Conservation (phyloP, 2,113 vertebrate genomes). For the Chlorodrepanis virens region DNA sequence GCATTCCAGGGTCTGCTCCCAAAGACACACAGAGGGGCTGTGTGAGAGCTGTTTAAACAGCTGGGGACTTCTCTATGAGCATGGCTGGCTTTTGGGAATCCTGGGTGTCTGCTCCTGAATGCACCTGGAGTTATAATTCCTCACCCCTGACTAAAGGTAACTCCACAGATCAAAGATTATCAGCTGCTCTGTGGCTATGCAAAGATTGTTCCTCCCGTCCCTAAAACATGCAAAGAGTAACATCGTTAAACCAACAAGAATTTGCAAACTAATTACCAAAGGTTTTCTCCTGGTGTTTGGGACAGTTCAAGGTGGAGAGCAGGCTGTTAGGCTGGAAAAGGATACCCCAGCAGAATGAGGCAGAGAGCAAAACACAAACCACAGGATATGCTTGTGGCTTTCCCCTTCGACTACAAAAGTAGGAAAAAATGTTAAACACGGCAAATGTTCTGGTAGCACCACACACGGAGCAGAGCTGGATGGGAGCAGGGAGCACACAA, state of each 20-base stretch:
- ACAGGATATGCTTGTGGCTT: background rate
- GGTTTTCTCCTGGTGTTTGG: background rate
- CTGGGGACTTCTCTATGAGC: background rate
- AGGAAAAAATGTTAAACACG: background rate
- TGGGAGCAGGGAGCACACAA: background rate
- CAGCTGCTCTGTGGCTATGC: background rate
- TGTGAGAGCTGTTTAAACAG: background rate
- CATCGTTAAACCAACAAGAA: background rate
- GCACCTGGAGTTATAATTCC: background rate
- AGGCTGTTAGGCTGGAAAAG: background rate
- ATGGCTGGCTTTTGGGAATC: background rate
- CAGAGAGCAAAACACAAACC: background rate
- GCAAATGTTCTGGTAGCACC: conserved; percentile 2
- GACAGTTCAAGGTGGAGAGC: background rate
- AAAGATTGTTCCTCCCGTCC: background rate
- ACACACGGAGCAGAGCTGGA: background rate
- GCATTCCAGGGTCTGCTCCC: background rate
- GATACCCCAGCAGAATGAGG: background rate
- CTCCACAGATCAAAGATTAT: background rate
- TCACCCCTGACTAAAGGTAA: background rate
- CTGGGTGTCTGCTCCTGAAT: background rate
- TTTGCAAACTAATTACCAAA: background rate
- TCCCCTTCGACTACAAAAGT: background rate
- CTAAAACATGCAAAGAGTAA: background rate
- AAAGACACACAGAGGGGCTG: background rate